Evolutionary conservation across 2,113 vertebrate species (phyloP).

Genomic region (Andinoacara biseriatus): DNA sequence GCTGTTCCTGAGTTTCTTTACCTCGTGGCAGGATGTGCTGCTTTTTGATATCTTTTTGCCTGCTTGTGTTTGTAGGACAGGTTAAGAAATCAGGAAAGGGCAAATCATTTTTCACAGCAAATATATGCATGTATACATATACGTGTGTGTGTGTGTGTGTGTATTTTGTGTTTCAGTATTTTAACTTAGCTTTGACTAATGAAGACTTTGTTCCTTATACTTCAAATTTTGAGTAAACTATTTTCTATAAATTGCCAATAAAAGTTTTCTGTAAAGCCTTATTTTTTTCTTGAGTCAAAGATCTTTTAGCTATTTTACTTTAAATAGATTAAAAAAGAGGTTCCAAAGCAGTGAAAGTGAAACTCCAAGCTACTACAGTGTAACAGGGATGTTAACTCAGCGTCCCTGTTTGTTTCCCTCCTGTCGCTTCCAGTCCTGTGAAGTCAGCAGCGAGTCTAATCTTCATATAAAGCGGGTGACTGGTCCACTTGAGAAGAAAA

Average conservation of each 20-base stretch:
- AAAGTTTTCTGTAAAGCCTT: not conserved
- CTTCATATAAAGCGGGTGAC: constrained; percentile 61
- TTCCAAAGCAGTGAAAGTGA: not conserved
- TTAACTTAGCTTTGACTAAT: not conserved
- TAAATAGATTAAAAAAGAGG: not conserved
- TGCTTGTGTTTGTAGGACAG: too few relatives aligned
- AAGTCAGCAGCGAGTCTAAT: constrained; percentile 43
- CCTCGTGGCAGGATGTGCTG: too few relatives aligned
- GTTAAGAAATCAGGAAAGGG: too few relatives aligned
- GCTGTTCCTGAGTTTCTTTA: too few relatives aligned
- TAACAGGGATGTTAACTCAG: constrained; percentile 46
- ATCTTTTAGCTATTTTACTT: not conserved
- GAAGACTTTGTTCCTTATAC: not conserved
- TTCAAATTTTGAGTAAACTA: not conserved
- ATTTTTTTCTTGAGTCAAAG: not conserved
- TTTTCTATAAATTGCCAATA: not conserved
- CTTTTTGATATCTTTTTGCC: too few relatives aligned
- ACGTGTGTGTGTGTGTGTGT: too few relatives aligned
- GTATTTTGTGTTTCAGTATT: not conserved
- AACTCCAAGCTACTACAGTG: not conserved
- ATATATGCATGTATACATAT: too few relatives aligned
- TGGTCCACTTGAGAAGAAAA: constrained; percentile 47
- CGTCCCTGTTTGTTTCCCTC: constrained; percentile 38
- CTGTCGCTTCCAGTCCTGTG: constrained; percentile 48
- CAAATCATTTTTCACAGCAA: too few relatives aligned